Conservation (phyloP, 2,888 invertebrate genomes). For the Lingula anatina region DNA sequence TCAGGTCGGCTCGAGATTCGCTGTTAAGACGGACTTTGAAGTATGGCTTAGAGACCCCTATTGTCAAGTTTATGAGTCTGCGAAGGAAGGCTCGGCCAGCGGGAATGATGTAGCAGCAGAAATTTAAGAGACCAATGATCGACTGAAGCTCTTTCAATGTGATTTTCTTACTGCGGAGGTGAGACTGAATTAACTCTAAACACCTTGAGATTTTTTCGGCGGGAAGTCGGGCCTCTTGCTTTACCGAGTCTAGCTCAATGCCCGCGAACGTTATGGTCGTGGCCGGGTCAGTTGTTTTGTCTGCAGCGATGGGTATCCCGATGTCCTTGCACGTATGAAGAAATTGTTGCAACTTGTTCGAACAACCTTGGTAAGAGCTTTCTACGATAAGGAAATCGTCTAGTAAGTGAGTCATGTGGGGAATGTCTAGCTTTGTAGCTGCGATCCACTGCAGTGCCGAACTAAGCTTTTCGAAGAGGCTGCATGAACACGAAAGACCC, state of each 20-base stretch:
- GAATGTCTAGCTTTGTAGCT: neutral
- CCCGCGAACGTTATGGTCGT: slow-evolving; percentile 6
- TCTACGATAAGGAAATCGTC: neutral
- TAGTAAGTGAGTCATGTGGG: neutral
- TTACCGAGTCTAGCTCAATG: slow-evolving; percentile 8
- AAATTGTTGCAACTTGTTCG: too few species aligned
- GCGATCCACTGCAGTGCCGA: slow-evolving; percentile 5
- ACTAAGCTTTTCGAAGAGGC: slow-evolving; percentile 4
- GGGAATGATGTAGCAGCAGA: slow-evolving; percentile 5
- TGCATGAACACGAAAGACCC: slow-evolving; percentile 1
- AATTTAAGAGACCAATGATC: slow-evolving; percentile 5
- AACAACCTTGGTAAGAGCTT: neutral
- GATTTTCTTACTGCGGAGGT: slow-evolving; percentile 2
- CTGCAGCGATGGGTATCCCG: neutral
- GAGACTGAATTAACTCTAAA: neutral
- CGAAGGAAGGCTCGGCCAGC: slow-evolving; percentile 8
- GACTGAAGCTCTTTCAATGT: slow-evolving; percentile 9
- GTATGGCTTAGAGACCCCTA: slow-evolving; percentile 1
- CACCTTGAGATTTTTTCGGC: slow-evolving; percentile 2
- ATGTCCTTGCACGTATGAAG: neutral
- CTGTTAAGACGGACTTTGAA: slow-evolving; percentile 3
- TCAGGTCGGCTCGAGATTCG: slow-evolving; percentile 5
- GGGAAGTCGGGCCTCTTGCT: slow-evolving; percentile 7
- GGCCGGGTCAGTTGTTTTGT: slow-evolving; percentile 7
- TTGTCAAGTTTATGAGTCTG: slow-evolving; percentile 5